Evolutionary conservation across 2,888 invertebrate species (phyloP).

Genomic region (Tipula unca): DNA sequence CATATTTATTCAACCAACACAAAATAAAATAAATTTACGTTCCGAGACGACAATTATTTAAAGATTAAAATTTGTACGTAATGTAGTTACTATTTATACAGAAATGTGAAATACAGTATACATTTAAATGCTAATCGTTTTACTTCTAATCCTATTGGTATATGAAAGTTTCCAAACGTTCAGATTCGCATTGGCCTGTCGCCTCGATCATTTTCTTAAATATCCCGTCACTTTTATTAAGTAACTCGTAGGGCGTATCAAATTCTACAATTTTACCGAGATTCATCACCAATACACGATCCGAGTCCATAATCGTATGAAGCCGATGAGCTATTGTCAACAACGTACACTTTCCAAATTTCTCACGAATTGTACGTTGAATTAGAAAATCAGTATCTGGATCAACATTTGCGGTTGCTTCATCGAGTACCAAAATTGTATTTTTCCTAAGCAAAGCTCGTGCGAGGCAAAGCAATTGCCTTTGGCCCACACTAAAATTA

Average conservation of each 20-base stretch:
- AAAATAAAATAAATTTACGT: too few species aligned
- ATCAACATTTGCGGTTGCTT: constrained; percentile 58
- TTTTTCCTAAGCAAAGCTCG: constrained; percentile 71
- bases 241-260: constrained; percentile 52
- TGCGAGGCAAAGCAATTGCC: constrained; percentile 70
- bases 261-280: constrained; percentile 60
- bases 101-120: too few species aligned
- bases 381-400: constrained; percentile 66
- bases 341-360: constrained; percentile 70
- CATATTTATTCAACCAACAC: too few species aligned
- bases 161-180: constrained; percentile 23
- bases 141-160: not conserved
- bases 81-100: too few species aligned
- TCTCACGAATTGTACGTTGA: constrained; percentile 64
- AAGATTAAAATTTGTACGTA: too few species aligned
- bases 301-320: constrained; percentile 85
- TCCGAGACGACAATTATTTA: too few species aligned
- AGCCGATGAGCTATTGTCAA: constrained; percentile 79
- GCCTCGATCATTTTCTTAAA: constrained; percentile 57
- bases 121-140: too few species aligned
- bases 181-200: constrained; percentile 41
- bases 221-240: constrained; percentile 47
- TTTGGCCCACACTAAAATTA: constrained; percentile 56
- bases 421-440: constrained; percentile 62
- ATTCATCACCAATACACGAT: constrained; percentile 72